Evolutionary conservation across 2,888 invertebrate species (phyloP), one percentile per base, ranked within the genome.

Genomic region (Apamea anceps): DNA sequence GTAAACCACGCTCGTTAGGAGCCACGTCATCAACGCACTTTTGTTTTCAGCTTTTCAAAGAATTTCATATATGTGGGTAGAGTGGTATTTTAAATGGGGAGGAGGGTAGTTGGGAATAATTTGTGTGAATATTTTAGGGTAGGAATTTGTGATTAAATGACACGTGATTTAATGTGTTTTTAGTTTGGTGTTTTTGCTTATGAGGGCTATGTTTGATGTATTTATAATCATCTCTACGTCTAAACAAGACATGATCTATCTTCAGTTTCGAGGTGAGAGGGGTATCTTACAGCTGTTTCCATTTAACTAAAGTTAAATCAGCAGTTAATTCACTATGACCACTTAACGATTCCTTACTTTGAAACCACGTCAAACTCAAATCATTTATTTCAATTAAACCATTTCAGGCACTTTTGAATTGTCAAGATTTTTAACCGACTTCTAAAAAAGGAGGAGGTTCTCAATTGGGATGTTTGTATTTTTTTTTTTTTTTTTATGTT

Each of bases 1-100:
- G 79, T 75, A 81, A 63, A 73, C 65, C 66, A 42, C 75, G 67
- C 80, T 90, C 84, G 84, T 88, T 88, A 89, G 68, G 48, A 1
- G 32, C 60, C 79, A 72, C 75, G 88, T 88, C 88, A 88, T 88
- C 88, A 88, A 84, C 87, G 82, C 73, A 84, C 87, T 84, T 86
- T 90, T 88, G 88, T 88, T 86, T 74, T 28, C 37, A 32, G 65
- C 42, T 51, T 70, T 74, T 51, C 72, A 87, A 81, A 85, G 81
- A 77, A 85, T 66, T 79, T 75, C 70, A 42, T 82, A 62, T 72
- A 48, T 82, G 71, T 63, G 37, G 84, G 72, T 72, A 72, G 57
- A 25, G 13, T 32, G 71, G 37, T 85, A 81, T 81, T 85, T 75
- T 72, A 72, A 37, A 60, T 48, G 15, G 51, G n/a, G 13, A 15